Percentiles rank a stretch among this genome's conserved stretches.
Conservation (phyloP, 2,888 invertebrate genomes). For the Sclerodermus sp. region DNA sequence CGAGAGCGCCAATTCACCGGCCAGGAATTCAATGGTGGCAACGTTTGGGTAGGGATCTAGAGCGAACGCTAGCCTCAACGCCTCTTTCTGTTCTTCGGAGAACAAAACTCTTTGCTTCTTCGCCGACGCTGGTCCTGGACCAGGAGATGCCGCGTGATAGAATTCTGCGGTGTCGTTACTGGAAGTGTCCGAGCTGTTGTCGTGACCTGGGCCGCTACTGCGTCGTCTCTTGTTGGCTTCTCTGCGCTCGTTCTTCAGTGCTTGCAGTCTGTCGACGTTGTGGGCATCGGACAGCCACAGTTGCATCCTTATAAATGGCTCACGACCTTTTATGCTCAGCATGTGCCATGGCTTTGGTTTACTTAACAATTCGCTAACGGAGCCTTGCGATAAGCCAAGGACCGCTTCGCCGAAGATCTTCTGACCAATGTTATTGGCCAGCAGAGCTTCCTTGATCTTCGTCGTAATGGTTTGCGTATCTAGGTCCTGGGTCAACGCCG, state of each 20-base stretch:
- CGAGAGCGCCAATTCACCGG: slow-evolving; percentile 86
- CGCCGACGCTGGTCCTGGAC: slow-evolving; percentile 81
- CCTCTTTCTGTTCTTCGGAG: slow-evolving; percentile 98
- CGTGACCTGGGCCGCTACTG: slow-evolving; percentile 80
- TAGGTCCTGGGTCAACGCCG: slow-evolving; percentile 92
- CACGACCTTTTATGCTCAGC: slow-evolving; percentile 96
- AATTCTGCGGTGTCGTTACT: slow-evolving; percentile 88
- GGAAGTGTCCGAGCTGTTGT: slow-evolving; percentile 85
- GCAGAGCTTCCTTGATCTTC: slow-evolving; percentile 92
- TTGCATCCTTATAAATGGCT: slow-evolving; percentile 96
- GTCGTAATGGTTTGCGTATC: slow-evolving; percentile 96
- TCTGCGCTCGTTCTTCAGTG: slow-evolving; percentile 85
- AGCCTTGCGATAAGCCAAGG: slow-evolving; percentile 92
- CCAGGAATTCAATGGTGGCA: slow-evolving; percentile 93
- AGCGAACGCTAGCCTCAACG: slow-evolving; percentile 88
- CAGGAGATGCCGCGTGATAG: slow-evolving; percentile 78
- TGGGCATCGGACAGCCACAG: slow-evolving; percentile 95
- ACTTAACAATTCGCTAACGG: slow-evolving; percentile 94
- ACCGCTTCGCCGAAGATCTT: slow-evolving; percentile 99
- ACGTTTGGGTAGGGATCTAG: slow-evolving; percentile 97
- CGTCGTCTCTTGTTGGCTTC: slow-evolving; percentile 90
- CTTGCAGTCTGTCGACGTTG: slow-evolving; percentile 90
- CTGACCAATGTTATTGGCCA: slow-evolving; percentile 97
- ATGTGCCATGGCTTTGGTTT: slow-evolving; percentile 99
- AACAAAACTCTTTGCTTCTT: slow-evolving; percentile 95